These are phyloP conservation scores for Enteromius viviparus DNA, from an alignment of 2,797 vertebrate genomes.

Conservation along the genomic window DNA sequence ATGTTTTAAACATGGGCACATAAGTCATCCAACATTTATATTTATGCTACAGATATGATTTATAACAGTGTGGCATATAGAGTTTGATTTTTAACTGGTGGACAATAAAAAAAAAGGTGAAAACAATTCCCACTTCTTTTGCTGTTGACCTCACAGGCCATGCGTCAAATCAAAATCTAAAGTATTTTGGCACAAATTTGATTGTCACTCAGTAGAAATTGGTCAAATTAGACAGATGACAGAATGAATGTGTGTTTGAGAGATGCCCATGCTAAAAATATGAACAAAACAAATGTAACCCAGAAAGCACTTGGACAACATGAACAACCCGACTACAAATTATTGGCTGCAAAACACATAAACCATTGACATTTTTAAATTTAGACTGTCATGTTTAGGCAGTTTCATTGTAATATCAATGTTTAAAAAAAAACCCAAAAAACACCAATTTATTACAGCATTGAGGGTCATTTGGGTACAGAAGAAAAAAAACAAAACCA, in stretches of 20 bases:
- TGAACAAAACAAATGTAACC: neutral
- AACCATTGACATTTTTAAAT: neutral
- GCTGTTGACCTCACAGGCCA: neutral
- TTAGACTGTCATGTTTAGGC: neutral
- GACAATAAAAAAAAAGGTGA: neutral
- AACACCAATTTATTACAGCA: neutral
- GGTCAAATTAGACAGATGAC: neutral
- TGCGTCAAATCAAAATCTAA: neutral
- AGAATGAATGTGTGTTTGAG: neutral
- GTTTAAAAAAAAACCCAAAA: too few species aligned
- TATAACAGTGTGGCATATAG: neutral
- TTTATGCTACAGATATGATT: neutral
- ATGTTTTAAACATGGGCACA: neutral
- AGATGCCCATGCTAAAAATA: neutral
- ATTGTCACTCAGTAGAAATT: neutral
- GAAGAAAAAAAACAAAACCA: neutral
- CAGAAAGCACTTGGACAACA: neutral
- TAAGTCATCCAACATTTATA: neutral
- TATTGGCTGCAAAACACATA: neutral
- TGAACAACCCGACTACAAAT: neutral
- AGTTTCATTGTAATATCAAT: neutral
- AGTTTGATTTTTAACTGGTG: neutral
- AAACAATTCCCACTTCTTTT: conserved; percentile 12
- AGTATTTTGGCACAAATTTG: neutral
- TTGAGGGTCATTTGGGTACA: too few species aligned